phyloP scores from a whole-genome alignment of 23 tunicate genomes.

The Phallusia fumigata region DNA sequence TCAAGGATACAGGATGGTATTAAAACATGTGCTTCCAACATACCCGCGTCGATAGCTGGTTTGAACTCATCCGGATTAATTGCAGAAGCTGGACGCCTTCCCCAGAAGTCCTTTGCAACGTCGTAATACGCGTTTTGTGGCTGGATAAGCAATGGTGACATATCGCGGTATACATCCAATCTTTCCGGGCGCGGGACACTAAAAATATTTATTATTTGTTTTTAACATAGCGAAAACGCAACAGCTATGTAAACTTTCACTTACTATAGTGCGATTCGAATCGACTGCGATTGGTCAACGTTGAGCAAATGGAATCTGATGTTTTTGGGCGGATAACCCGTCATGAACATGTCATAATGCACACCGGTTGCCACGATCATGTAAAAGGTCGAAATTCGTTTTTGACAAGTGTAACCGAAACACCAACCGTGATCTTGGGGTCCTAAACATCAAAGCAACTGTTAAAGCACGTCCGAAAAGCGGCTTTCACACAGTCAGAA shows the following conservation, averaged over 20 bases:
- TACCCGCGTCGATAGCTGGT: constrained; percentile 42
- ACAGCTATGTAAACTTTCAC: background rate
- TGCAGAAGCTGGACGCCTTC: constrained; percentile 1
- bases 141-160: background rate
- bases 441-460: constrained; percentile 33
- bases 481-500: too few species aligned
- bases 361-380: constrained; percentile 64
- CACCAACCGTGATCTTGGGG: constrained; percentile 98
- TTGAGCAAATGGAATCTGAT: constrained; percentile 46
- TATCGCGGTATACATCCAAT: constrained; percentile 31
- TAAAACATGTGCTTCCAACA: background rate
- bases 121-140: constrained; percentile 43
- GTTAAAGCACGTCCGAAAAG: background rate
- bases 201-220: background rate
- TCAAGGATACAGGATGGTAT: too few species aligned
- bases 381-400: constrained; percentile 82
- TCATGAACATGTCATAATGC: constrained; percentile 60
- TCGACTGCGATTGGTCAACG: constrained; percentile 7
- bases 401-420: constrained; percentile 89
- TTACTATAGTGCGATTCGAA: constrained; percentile 59
- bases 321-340: constrained; percentile 56
- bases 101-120: constrained; percentile 15
- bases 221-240: background rate
- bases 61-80: constrained; percentile 16
- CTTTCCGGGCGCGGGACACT: constrained; percentile 60